phyloP scores from a whole-genome alignment of 2,888 invertebrate genomes.

The Stramonita haemastoma region DNA sequence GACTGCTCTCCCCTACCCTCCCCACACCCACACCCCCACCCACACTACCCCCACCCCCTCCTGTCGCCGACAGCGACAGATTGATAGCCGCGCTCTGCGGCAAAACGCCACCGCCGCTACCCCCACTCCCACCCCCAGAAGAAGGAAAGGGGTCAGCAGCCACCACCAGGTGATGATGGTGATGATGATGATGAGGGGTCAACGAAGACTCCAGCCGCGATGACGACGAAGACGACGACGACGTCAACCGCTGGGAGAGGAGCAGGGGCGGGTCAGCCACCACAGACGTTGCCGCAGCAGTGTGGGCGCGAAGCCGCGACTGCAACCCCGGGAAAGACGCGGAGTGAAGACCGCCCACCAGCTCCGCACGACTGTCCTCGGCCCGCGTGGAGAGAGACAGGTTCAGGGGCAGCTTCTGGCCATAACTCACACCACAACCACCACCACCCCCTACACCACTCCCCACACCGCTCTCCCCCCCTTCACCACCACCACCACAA shows the following conservation, averaged over 20 bases:
- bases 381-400: constrained; percentile 79
- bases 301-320: constrained; percentile 14
- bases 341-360: constrained; percentile 44
- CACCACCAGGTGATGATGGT: too few species aligned
- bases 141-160: neutral
- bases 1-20: neutral
- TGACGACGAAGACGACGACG: too few species aligned
- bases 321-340: constrained; percentile 45
- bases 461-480: too few species aligned
- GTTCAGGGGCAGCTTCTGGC: constrained; percentile 88
- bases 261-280: constrained; percentile 13
- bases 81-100: constrained; percentile 52
- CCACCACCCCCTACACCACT: neutral
- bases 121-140: too few species aligned
- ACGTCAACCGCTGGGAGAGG: too few species aligned
- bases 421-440: too few species aligned
- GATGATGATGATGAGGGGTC: too few species aligned
- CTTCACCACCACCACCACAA: too few species aligned
- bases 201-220: neutral
- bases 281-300: too few species aligned
- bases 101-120: too few species aligned
- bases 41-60: neutral
- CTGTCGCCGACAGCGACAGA: constrained; percentile 48
- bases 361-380: constrained; percentile 42
- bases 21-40: neutral